Evolutionary conservation across 2,888 invertebrate genomes (phyloP), one percentile per base, ranked within the genome.

Genomic region (Neuroscelio doddi): DNA sequence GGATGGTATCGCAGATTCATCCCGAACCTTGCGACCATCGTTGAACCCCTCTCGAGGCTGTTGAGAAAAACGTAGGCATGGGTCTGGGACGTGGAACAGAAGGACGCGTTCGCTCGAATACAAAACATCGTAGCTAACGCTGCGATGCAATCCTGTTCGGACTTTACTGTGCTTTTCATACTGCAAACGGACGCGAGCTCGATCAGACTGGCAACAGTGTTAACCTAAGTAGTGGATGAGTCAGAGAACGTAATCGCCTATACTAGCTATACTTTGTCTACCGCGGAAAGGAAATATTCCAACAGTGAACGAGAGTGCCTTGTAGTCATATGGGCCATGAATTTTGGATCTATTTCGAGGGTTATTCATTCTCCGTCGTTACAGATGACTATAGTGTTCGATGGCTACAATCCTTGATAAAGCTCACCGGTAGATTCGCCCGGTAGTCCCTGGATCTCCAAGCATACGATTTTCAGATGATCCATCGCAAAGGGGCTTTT

Each of bases 1-100:
- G n/a, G n/a, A n/a, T 81, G 76, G 71, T 81, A 77, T 52, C 55
- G 78, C 0, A 63, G 73, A 17, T 81, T 75, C 44, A 70, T 77
- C 7, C 30, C 21, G 0, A 42, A 61, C 1, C 70, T 73, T 15
- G 62, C 71, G 8, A 57, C 50, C 0, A 38, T 68, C 0, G 68
- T 71, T 0, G 49, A 50, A 17, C 74, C 73, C 0, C 38, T 77
- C 1, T 66, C 63, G 14, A 10, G 45, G 8, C 52, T 78, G 1
- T 9, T 70, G 3, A 66, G 69, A 30, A 73, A 74, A 30, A 44
- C 50, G 4, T 34, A 47, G n/a, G 2, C 12, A 7, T 72, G 66
- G 66, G 14, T 5, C 1, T 73, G 72, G 70, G 52, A 9, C 0
- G 30, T 30, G 1, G 58, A 51, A 14, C 71, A 77, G 30, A 39